Evolutionary conservation across 1,140 invertebrate species (phyloP).

Genomic region (Cardiocondyla obscurior): DNA sequence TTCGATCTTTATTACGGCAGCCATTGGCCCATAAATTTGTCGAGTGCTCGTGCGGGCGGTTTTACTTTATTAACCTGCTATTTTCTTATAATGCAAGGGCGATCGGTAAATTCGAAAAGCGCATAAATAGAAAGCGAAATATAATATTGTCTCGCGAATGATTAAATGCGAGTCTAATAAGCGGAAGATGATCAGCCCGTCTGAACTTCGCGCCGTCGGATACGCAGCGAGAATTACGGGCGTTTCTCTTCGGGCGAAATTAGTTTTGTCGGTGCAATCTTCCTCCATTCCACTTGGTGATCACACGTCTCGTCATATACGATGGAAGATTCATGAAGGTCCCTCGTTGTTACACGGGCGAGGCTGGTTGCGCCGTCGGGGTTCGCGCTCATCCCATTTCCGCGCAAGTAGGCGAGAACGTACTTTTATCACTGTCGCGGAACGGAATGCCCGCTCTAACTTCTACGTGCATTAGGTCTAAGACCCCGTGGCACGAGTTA

Average conservation of each 20-base stretch:
- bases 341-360: slow-evolving; percentile 11
- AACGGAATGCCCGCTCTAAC: slow-evolving; percentile 24
- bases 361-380: not conserved
- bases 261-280: slow-evolving; percentile 1
- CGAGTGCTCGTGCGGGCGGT: not conserved
- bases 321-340: slow-evolving; percentile 27
- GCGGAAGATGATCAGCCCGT: not conserved
- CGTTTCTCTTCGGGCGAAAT: slow-evolving; percentile 6
- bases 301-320: slow-evolving; percentile 8
- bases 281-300: slow-evolving; percentile 12
- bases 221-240: not conserved
- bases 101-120: too few relatives aligned
- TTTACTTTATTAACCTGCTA: slow-evolving; percentile 21
- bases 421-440: slow-evolving; percentile 47
- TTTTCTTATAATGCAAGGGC: not conserved
- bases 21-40: slow-evolving; percentile 38
- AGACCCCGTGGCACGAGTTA: slow-evolving; percentile 18
- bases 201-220: not conserved
- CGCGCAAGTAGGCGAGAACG: slow-evolving; percentile 20
- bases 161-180: not conserved
- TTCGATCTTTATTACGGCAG: slow-evolving; percentile 45
- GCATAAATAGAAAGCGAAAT: too few relatives aligned
- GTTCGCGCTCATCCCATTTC: slow-evolving; percentile 8
- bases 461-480: slow-evolving; percentile 29
- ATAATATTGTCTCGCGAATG: not conserved